Base-by-base conservation (phyloP, 2,888 invertebrate genomes). In the Machimus atricapillus region DNA sequence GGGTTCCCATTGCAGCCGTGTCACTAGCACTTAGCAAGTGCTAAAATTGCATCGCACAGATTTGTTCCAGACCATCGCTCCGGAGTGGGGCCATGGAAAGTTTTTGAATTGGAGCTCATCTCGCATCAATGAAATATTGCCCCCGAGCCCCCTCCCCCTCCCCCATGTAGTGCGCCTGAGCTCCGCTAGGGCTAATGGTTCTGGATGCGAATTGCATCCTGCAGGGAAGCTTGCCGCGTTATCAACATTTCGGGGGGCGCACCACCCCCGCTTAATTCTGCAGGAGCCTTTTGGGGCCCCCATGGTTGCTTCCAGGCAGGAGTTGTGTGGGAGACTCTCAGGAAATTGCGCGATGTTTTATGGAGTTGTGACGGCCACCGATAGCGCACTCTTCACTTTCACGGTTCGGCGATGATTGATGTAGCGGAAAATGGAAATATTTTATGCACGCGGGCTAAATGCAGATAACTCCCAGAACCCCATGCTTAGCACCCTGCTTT, bases 351-450 rank as follows among this genome's bases (percentile, higher is more conserved):
- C 81, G 52, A 81, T 52, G 31, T 31, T 81, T 81, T 81, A 52
- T 81, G 52, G 16, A 56, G 31, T n/a, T 31, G 31, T 34, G 81
- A 56, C 56, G 56, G 52, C 31, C 52, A 46, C 27, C 52, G 81
- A 81, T 81, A 81, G 56, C 43, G 43, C 43, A 34, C 43, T 78
- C 56, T 81, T 81, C 81, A 81, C 43, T 81, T 81, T 81, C 52
- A 81, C 81, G 81, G 81, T 81, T 81, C 52, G 43, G 7, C 56
- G 52, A 81, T 81, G 81, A 81, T 81, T 81, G 81, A 81, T 81
- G 81, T 81, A 81, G 81, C 81, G 81, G 81, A 81, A 81, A 81
- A 81, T 81, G 81, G 43, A 56, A 81, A 81, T 81, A 81, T 56
- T 66, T 66, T 66, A 66, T 81, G 46, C 43, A 81, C 34, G 81